Base-by-base conservation (phyloP, 2,797 vertebrate genomes). In the Microcaecilia unicolor region DNA sequence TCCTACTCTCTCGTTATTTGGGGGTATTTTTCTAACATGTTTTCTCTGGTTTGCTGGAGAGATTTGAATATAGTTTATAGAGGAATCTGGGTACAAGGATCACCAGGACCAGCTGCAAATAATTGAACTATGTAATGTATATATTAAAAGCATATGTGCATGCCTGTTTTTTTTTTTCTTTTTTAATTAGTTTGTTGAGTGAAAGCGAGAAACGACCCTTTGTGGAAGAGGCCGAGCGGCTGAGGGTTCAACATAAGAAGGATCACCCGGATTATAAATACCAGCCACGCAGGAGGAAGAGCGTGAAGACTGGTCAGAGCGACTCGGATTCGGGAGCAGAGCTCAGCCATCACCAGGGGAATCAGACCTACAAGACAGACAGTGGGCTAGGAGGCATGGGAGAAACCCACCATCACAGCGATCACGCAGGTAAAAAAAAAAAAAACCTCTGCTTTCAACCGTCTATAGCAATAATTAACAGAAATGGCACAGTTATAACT, bases 211-310 rank as follows among this genome's bases (percentile, higher is more conserved):
- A 98, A 42, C 87, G 93, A 28, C 96, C 96, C 1, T 99, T 99
- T 29, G 92, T 98, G 41, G 95, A 98, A 29, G 95, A 98, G 62
- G 95, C 95, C 0, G 93, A 98, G 61, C 75, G 96, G 31, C 84
- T 99, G 25, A 75, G 96, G 20, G 90, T 98, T 34, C 96, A 99
- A 65, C 96, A 99, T 77, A 98, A 98, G 74, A 99, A 96, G 58
- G 96, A 99, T 67, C 93, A 99, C 54, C 95, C 96, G 3, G 95
- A 99, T 74, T 99, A 99, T 57, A 99, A 99, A 78, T 99, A 98
- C 74, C 95, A 99, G 52, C 95, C 95, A 0, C 83, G 95, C 18
- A 54, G 95, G 39, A 78, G 95, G 48, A 99, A 98, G 83, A 93
- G 90, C 8, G 82, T 91, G 22, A 98, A 97, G 55, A 76, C 90